phyloP scores from a whole-genome alignment of 2,113 vertebrate species.

The Dolichallabes microphthalmus region DNA sequence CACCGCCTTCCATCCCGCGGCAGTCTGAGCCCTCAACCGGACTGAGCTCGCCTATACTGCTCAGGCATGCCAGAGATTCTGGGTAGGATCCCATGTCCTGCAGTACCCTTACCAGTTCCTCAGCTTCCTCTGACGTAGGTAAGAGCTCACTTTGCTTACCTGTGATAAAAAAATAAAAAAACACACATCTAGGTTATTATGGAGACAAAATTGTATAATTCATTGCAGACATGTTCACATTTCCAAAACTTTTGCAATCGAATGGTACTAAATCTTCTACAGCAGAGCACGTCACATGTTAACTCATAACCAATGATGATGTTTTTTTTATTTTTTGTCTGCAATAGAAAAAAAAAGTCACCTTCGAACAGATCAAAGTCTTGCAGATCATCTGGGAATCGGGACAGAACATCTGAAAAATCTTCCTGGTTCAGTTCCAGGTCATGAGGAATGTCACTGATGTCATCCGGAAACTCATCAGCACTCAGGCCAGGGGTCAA shows the following conservation, averaged over 20 bases:
- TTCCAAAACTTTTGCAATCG: background rate
- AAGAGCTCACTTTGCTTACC: slow-evolving; percentile 88
- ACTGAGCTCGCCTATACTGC: slow-evolving; percentile 82
- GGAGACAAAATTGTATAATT: no score
- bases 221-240: background rate
- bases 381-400: slow-evolving; percentile 86
- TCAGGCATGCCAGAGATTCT: slow-evolving; percentile 84
- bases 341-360: slow-evolving; percentile 49
- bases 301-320: background rate
- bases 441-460: slow-evolving; percentile 88
- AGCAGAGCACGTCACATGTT: background rate
- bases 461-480: slow-evolving; percentile 86
- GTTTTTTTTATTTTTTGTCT: background rate
- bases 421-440: slow-evolving; percentile 90
- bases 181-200: background rate
- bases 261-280: background rate
- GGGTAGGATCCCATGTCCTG: slow-evolving; percentile 80
- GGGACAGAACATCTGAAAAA: slow-evolving; percentile 83
- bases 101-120: slow-evolving; percentile 85
- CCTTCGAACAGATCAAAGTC: slow-evolving; percentile 93
- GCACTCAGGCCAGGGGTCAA: slow-evolving; percentile 85
- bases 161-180: slow-evolving; percentile 51
- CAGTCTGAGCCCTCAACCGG: slow-evolving; percentile 81
- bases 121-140: slow-evolving; percentile 86
- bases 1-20: slow-evolving; percentile 78